Conservation (phyloP, 2,888 invertebrate species). For the Eupelmus urozonus region DNA sequence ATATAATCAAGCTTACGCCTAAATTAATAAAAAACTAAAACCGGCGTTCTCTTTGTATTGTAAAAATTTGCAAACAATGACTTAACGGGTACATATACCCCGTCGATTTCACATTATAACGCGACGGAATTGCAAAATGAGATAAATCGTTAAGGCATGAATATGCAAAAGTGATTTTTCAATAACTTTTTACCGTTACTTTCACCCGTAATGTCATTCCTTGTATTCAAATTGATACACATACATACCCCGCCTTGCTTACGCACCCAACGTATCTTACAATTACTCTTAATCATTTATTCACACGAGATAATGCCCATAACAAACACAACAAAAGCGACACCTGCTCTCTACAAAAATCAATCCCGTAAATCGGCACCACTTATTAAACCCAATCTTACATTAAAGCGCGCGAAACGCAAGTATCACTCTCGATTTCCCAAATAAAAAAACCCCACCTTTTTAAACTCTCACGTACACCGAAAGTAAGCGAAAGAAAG, state of each 20-base stretch:
- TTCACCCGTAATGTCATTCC: constrained; percentile 21
- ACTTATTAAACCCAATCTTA: too few species aligned
- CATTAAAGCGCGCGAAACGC: too few species aligned
- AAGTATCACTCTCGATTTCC: too few species aligned
- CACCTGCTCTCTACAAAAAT: neutral
- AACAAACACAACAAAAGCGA: neutral
- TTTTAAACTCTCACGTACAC: too few species aligned
- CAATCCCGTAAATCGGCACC: neutral
- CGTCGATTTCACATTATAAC: constrained; percentile 5
- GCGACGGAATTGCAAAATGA: neutral
- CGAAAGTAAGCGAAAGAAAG: neutral
- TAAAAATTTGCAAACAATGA: constrained; percentile 24
- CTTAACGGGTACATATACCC: neutral
- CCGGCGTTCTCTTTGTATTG: neutral
- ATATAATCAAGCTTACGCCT: too few species aligned
- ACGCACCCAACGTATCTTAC: neutral
- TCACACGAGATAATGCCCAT: neutral
- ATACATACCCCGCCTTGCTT: too few species aligned
- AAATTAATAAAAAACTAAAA: too few species aligned
- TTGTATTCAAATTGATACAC: neutral
- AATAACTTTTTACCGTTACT: constrained; percentile 33
- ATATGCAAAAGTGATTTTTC: constrained; percentile 15
- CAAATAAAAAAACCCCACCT: neutral
- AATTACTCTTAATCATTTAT: constrained; percentile 16
- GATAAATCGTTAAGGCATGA: constrained; percentile 14